Conservation (phyloP, 2,888 invertebrate species). For the Crematogaster levior region DNA sequence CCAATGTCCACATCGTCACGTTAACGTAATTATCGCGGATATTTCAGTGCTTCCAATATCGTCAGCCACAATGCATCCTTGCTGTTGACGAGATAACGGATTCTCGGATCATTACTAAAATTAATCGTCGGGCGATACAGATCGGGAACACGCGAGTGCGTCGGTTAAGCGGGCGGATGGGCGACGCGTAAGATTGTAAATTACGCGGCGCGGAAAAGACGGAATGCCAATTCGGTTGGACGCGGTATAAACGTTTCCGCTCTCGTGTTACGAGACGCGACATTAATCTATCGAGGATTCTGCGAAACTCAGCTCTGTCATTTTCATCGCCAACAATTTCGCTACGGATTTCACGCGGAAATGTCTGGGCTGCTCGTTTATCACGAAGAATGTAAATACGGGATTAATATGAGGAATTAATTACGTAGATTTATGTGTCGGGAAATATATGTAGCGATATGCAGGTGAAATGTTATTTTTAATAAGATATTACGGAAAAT, state of each 20-base stretch:
- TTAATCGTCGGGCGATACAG: slow-evolving; percentile 51
- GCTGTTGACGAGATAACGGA: slow-evolving; percentile 57
- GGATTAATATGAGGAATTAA: slow-evolving; percentile 30
- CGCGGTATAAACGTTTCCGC: slow-evolving; percentile 46
- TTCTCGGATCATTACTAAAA: slow-evolving; percentile 66
- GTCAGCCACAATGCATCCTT: slow-evolving; percentile 2
- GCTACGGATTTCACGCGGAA: slow-evolving; percentile 12
- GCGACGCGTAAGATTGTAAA: slow-evolving; percentile 24
- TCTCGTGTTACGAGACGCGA: slow-evolving; percentile 22
- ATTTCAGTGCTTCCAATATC: neutral
- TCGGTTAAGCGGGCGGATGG: slow-evolving; percentile 13
- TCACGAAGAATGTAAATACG: slow-evolving; percentile 20
- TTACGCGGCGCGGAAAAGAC: slow-evolving; percentile 6
- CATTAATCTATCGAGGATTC: slow-evolving; percentile 53
- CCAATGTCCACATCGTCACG: too few species aligned
- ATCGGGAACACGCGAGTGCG: slow-evolving; percentile 22
- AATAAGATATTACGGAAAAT: neutral
- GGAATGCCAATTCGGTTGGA: slow-evolving; percentile 17
- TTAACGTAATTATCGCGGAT: neutral
- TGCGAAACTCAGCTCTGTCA: slow-evolving; percentile 45
- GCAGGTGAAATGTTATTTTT: neutral
- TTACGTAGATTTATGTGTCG: neutral
- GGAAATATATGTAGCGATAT: neutral
- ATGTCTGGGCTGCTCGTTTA: slow-evolving; percentile 3
- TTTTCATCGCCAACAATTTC: slow-evolving; percentile 15